Percentiles rank a stretch among this genome's conserved stretches.
Evolutionary conservation across 2,797 vertebrate genomes (phyloP).

Genomic region (Peromyscus eremicus): DNA sequence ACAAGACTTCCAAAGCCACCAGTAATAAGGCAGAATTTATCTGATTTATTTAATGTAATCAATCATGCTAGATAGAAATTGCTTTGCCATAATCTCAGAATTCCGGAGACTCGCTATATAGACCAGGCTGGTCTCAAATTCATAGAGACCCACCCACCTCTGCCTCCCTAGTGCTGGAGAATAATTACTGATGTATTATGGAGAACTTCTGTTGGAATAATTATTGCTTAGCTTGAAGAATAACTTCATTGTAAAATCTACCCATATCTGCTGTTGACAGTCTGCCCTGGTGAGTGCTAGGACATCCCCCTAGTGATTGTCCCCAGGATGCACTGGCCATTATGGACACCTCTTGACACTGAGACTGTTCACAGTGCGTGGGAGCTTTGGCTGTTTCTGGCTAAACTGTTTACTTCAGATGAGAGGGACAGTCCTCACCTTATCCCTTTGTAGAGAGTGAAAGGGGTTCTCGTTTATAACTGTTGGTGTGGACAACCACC

Average conservation of each 20-base stretch:
- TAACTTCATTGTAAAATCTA: constrained; percentile 63
- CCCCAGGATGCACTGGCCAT: not conserved
- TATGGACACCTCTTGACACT: not conserved
- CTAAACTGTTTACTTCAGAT: not conserved
- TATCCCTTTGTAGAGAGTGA: not conserved
- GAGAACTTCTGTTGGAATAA: not conserved
- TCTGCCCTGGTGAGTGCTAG: not conserved
- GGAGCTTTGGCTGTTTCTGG: not conserved
- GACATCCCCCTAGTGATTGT: not conserved
- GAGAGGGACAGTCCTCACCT: not conserved
- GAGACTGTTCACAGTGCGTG: not conserved
- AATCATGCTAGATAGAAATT: not conserved
- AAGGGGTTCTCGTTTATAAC: not conserved
- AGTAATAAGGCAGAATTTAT: not conserved
- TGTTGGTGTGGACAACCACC: not conserved
- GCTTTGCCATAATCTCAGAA: constrained; percentile 57
- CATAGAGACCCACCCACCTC: not conserved
- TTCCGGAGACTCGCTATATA: not conserved
- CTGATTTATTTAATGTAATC: not conserved
- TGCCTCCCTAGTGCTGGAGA: not conserved
- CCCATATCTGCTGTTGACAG: not conserved
- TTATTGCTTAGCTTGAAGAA: constrained; percentile 66
- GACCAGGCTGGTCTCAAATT: not conserved
- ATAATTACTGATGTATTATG: constrained; percentile 55
- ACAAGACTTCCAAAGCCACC: not conserved